These are phyloP conservation scores for Chrysolina americana DNA, from an alignment of 2,888 invertebrate species.

Conservation along the genomic window DNA sequence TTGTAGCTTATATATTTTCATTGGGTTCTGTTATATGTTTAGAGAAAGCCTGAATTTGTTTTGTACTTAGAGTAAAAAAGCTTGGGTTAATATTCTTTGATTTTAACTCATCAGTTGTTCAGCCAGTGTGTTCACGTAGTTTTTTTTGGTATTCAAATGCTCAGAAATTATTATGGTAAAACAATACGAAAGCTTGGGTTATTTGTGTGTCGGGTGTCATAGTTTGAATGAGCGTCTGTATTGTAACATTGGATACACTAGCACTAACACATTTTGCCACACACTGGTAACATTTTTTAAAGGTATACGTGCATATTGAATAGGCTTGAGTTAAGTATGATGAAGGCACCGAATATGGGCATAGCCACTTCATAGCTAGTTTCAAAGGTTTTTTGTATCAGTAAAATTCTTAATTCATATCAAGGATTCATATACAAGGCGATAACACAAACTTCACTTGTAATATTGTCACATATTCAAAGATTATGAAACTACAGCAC, in stretches of 20 bases:
- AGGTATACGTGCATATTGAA: slow-evolving; percentile 26
- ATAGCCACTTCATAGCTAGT: too few relatives aligned
- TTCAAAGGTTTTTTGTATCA: too few relatives aligned
- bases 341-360: too few relatives aligned
- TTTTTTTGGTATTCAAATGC: not conserved
- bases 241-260: slow-evolving; percentile 37
- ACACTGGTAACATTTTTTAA: slow-evolving; percentile 5
- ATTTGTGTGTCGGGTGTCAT: slow-evolving; percentile 43
- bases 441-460: too few relatives aligned
- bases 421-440: too few relatives aligned
- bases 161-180: not conserved
- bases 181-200: slow-evolving; percentile 33
- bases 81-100: not conserved
- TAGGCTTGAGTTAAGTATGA: too few relatives aligned
- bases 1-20: not conserved
- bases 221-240: slow-evolving; percentile 36
- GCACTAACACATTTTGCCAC: slow-evolving; percentile 38
- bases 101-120: not conserved
- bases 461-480: too few relatives aligned
- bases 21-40: not conserved
- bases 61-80: not conserved
- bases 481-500: too few relatives aligned
- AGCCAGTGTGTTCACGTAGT: not conserved
- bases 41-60: not conserved
- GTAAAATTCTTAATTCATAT: too few relatives aligned